These are phyloP conservation scores for Sycophila texana DNA, from an alignment of 2,888 invertebrate species.

Conservation along the genomic window DNA sequence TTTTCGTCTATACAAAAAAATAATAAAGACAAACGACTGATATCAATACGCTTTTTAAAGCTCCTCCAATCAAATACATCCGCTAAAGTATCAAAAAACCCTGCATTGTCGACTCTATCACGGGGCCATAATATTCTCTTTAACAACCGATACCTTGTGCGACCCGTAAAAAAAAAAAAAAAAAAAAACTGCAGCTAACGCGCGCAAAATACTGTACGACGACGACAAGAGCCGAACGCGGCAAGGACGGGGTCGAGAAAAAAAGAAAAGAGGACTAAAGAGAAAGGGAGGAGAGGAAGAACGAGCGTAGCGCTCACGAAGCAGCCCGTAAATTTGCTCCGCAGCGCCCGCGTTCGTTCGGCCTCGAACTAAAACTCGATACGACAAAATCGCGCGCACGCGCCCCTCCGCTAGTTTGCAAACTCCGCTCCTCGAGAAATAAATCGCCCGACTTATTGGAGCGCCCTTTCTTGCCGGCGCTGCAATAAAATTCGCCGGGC, in stretches of 20 bases:
- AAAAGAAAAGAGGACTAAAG: not conserved
- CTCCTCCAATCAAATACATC: too few relatives aligned
- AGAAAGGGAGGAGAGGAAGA: not conserved
- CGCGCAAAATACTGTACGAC: too few relatives aligned
- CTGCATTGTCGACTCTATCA: too few relatives aligned
- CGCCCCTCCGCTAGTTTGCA: slow-evolving; percentile 44
- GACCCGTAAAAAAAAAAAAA: too few relatives aligned
- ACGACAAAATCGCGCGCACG: not conserved
- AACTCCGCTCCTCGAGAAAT: slow-evolving; percentile 37
- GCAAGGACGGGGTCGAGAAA: not conserved
- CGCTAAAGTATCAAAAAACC: too few relatives aligned
- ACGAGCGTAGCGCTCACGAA: not conserved
- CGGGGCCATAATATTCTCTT: too few relatives aligned
- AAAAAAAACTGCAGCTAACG: too few relatives aligned
- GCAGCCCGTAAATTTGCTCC: not conserved
- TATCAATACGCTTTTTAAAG: too few relatives aligned
- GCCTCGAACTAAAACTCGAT: slow-evolving; percentile 4
- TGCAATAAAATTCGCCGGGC: slow-evolving; percentile 31
- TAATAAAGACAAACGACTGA: too few relatives aligned
- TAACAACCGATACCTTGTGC: too few relatives aligned
- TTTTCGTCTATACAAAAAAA: too few relatives aligned
- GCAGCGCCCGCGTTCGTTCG: not conserved
- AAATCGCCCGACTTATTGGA: slow-evolving; percentile 46
- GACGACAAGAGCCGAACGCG: too few relatives aligned
- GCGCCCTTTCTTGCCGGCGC: slow-evolving; percentile 5